Conservation (phyloP, 2,888 invertebrate genomes). For the Andricus quercusramuli region DNA sequence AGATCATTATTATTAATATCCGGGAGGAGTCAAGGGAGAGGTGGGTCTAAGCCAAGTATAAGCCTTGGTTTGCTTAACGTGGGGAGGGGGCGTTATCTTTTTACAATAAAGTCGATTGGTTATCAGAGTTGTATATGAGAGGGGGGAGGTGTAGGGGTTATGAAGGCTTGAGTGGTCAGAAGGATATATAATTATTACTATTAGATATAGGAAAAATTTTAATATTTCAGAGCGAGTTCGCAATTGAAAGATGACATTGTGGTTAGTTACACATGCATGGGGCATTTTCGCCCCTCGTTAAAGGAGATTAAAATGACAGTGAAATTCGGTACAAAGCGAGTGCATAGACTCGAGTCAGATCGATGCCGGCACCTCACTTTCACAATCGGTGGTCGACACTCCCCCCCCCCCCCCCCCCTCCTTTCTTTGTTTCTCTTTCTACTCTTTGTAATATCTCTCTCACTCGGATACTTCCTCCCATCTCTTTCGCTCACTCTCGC, state of each 20-base stretch:
- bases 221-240: no score
- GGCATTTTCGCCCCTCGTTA: not conserved
- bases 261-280: not conserved
- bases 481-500: not conserved
- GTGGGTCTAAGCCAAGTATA: no score
- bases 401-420: not conserved
- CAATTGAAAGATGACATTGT: conserved; percentile 17
- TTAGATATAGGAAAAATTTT: no score
- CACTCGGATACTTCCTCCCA: not conserved
- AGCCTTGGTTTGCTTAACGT: no score
- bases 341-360: conserved; percentile 25
- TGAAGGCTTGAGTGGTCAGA: no score
- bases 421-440: not conserved
- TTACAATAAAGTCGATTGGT: no score
- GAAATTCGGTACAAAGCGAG: conserved; percentile 27
- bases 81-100: no score
- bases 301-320: conserved; percentile 36
- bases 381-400: conserved; percentile 9
- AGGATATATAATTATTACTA: no score
- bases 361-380: conserved; percentile 34
- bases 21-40: no score
- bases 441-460: not conserved
- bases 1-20: no score
- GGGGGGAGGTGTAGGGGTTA: no score
- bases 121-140: no score